Percentiles rank a stretch among this genome's conserved stretches.
Conservation (phyloP, 2,888 invertebrate genomes). For the Pocota personata region DNA sequence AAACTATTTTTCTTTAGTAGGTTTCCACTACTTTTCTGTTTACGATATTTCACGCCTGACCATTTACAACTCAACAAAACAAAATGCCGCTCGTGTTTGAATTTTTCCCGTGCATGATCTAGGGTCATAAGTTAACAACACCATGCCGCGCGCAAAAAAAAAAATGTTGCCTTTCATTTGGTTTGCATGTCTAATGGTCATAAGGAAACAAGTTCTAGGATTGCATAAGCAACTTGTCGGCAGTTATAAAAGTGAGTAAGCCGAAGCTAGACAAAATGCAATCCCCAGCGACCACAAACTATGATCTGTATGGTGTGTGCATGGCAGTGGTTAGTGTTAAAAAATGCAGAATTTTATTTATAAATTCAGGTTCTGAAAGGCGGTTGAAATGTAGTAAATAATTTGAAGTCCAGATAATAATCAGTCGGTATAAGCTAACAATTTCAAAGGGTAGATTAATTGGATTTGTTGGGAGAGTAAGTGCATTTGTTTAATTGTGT, state of each 20-base stretch:
- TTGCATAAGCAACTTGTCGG: constrained; percentile 72
- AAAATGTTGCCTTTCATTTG: constrained; percentile 43
- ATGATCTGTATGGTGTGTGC: constrained; percentile 35
- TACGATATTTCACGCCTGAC: constrained; percentile 52
- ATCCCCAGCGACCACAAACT: neutral
- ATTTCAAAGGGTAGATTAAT: constrained; percentile 47
- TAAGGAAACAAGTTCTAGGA: constrained; percentile 73
- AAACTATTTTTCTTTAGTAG: constrained; percentile 54
- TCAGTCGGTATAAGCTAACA: constrained; percentile 6
- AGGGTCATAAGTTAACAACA: constrained; percentile 73
- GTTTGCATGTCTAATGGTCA: constrained; percentile 73
- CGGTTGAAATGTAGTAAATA: neutral
- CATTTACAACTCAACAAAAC: constrained; percentile 60
- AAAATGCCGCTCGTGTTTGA: constrained; percentile 46
- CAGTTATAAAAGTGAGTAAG: constrained; percentile 51
- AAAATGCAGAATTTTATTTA: constrained; percentile 41
- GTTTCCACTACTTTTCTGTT: constrained; percentile 1
- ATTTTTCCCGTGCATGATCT: constrained; percentile 63
- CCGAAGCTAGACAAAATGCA: neutral
- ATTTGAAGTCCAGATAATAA: constrained; percentile 37
- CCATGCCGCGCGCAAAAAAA: constrained; percentile 35
- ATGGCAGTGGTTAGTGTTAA: constrained; percentile 28
- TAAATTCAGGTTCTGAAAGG: constrained; percentile 56
- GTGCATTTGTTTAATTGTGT: constrained; percentile 58
- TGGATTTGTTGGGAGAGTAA: constrained; percentile 38